phyloP scores from a whole-genome alignment of 2,113 vertebrate species.

The Toxotes chatareus region DNA sequence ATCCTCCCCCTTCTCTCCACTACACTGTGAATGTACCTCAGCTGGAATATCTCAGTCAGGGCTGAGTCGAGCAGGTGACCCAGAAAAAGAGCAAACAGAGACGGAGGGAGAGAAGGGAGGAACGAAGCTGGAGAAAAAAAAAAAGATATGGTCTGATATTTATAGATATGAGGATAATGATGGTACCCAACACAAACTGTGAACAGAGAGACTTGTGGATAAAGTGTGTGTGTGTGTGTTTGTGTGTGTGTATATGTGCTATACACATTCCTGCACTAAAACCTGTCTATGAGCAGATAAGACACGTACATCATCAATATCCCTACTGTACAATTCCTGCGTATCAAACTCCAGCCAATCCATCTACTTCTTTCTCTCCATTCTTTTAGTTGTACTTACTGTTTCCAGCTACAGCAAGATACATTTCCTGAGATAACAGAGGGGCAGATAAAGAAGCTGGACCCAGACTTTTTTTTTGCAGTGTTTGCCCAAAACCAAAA shows the following conservation, averaged over 20 bases:
- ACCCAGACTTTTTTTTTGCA: neutral
- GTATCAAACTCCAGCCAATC: conserved; percentile 54
- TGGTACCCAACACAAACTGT: conserved; percentile 59
- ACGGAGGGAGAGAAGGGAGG: conserved; percentile 56
- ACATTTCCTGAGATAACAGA: conserved; percentile 33
- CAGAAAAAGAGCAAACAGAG: conserved; percentile 72
- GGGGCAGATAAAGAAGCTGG: conserved; percentile 18
- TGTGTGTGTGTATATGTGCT: conserved; percentile 7
- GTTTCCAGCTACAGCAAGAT: conserved; percentile 10
- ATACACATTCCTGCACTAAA: conserved; percentile 56
- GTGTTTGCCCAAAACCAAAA: neutral
- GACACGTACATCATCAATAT: conserved; percentile 55
- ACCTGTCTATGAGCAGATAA: conserved; percentile 71
- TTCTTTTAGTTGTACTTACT: conserved; percentile 9
- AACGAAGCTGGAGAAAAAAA: conserved; percentile 25
- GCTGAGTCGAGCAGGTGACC: conserved; percentile 76
- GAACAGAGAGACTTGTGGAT: conserved; percentile 56
- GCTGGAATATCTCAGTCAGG: conserved; percentile 66
- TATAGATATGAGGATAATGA: conserved; percentile 78
- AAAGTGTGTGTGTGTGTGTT: conserved; percentile 50
- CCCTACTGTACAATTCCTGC: conserved; percentile 24
- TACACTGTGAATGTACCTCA: conserved; percentile 66
- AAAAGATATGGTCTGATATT: conserved; percentile 69
- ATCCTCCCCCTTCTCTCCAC: conserved; percentile 5
- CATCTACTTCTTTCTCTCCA: conserved; percentile 19